phyloP scores from a whole-genome alignment of 2,888 invertebrate species.

The Isotomurus palustris region DNA sequence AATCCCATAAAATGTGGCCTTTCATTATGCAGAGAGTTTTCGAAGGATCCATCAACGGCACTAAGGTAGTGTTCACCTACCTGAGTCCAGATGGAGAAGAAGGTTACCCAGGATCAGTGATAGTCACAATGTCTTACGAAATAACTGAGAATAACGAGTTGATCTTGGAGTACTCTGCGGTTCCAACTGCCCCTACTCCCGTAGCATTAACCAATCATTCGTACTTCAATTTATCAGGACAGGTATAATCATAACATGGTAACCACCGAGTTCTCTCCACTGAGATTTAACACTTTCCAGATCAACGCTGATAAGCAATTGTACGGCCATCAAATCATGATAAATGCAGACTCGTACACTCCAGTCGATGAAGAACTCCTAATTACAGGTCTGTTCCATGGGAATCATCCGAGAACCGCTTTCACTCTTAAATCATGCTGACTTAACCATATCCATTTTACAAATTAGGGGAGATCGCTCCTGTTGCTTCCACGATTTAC shows the following conservation, averaged over 20 bases:
- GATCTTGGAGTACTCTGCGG: constrained; percentile 68
- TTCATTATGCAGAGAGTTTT: constrained; percentile 58
- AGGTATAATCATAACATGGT: constrained; percentile 52
- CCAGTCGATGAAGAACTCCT: constrained; percentile 65
- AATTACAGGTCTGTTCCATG: constrained; percentile 61
- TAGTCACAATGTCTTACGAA: constrained; percentile 65
- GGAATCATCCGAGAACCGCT: too few relatives aligned
- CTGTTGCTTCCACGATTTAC: constrained; percentile 66
- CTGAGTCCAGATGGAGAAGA: constrained; percentile 74
- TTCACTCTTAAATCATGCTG: too few relatives aligned
- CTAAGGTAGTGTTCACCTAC: constrained; percentile 67
- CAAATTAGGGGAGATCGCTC: constrained; percentile 60
- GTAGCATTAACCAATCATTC: constrained; percentile 83
- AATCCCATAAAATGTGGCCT: neutral
- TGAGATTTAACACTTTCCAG: neutral
- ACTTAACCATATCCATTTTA: neutral
- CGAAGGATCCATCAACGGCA: constrained; percentile 59
- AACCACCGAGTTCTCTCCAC: neutral
- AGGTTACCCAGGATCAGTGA: constrained; percentile 81
- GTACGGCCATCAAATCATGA: constrained; percentile 64
- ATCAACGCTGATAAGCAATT: constrained; percentile 59
- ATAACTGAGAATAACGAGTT: constrained; percentile 70
- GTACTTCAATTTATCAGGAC: constrained; percentile 91
- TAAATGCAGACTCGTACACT: constrained; percentile 73
- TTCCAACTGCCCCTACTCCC: constrained; percentile 70